Evolutionary conservation across 2,888 invertebrate species (phyloP), one percentile per base, ranked within the genome.

Genomic region (Drosophila mettleri): DNA sequence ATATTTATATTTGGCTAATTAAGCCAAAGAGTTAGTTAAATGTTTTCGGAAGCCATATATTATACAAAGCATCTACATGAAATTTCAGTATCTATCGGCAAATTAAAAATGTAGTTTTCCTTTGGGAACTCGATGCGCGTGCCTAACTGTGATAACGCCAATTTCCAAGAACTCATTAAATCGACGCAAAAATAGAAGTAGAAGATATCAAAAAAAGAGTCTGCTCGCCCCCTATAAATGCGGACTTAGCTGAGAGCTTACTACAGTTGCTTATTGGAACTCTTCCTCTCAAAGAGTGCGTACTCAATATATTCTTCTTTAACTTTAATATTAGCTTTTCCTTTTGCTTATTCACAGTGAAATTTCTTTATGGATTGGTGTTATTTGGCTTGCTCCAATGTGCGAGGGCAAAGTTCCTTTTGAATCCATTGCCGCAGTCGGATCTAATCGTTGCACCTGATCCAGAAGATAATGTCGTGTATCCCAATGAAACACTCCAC

Each of bases 21-120:
- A 16, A 16, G 14, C 5, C 34, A 7, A 4, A 5, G 8, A 48
- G 29, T 10, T 29, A n/a, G 27, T 48, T 18, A 45, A 22, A 7
- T 9, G 2, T 16, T 45, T 27, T 36, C 24, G 31, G 12, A 29
- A 24, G 22, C n/a, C 38, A 46, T 16, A 24, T 18, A 33, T 34
- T 16, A 38, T 12, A 16, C 10, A 36, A 22, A 31, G 36, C 33
- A 18, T 41, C 31, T 14, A 48, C 14, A 74, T 52, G n/a, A 45
- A 18, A 31, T 29, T n/a, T 27, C 36, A 14, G 48, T 48, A 34
- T 20, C 74, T 60, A 53, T 46, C 46, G 36, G 43, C 20, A 71
- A 88, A 88, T 88, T 79, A 67, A 59, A 59, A 46, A 58, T 68
- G 66, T 80, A 78, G 63, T 69, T 74, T 60, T 77, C 61, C 61